A percentile compares a stretch with the other conserved stretches of the same genome.
Conservation (phyloP, 2,113 vertebrate genomes). For the Lophotis ruficrista region DNA sequence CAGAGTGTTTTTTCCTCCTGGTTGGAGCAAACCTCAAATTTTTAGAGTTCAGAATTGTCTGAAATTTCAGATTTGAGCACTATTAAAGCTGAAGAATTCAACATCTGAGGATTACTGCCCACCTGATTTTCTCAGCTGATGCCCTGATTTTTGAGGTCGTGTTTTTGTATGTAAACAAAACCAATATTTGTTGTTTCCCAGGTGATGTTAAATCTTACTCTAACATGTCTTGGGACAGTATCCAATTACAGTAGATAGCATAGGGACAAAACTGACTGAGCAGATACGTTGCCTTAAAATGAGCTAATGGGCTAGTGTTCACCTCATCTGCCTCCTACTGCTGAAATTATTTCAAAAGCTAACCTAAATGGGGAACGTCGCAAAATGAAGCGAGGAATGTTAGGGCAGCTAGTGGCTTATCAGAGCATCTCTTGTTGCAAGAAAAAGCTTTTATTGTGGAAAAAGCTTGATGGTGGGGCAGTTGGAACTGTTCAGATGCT, state of each 20-base stretch:
- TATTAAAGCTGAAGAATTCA: background rate
- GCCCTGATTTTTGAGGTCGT: background rate
- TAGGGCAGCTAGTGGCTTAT: background rate
- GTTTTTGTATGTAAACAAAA: background rate
- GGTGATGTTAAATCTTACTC: background rate
- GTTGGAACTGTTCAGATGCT: background rate
- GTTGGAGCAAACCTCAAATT: rapidly evolving
- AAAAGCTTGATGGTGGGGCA: background rate
- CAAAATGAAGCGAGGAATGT: background rate
- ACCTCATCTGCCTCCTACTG: background rate
- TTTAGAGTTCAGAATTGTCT: background rate
- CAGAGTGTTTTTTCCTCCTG: background rate
- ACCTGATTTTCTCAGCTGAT: background rate
- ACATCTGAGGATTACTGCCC: background rate
- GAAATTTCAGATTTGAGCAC: background rate
- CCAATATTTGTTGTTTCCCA: background rate
- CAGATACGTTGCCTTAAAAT: background rate
- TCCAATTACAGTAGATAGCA: background rate
- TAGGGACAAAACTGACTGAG: background rate
- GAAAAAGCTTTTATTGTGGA: background rate
- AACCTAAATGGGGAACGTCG: background rate
- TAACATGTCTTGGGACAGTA: background rate
- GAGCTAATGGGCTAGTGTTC: background rate
- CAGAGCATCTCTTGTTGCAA: background rate
- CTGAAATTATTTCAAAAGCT: background rate